Evolutionary conservation across 2,797 vertebrate genomes (phyloP).

Genomic region (Phoebastria nigripes): DNA sequence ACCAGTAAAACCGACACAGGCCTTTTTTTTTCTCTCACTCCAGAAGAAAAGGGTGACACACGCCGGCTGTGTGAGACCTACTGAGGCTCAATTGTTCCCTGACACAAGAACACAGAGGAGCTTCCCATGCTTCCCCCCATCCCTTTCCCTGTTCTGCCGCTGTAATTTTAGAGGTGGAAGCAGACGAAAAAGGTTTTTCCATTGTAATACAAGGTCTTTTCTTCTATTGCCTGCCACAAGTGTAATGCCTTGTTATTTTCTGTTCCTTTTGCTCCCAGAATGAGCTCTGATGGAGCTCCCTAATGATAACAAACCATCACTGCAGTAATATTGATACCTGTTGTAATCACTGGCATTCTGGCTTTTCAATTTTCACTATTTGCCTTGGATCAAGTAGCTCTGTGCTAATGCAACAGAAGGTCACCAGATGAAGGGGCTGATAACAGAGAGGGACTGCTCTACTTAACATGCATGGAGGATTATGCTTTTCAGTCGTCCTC

Average conservation of each 20-base stretch:
- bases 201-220: constrained; percentile 6
- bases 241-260: constrained; percentile 41
- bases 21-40: background rate
- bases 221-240: background rate
- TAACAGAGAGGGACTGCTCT: constrained; percentile 65
- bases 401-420: constrained; percentile 72
- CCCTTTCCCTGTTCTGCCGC: background rate
- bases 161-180: constrained; percentile 33
- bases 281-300: constrained; percentile 61
- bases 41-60: background rate
- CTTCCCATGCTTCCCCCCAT: background rate
- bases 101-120: background rate
- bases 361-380: constrained; percentile 75
- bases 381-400: constrained; percentile 74
- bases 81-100: background rate
- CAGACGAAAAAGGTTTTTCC: constrained; percentile 28
- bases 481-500: constrained; percentile 65
- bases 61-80: fast-evolving
- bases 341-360: constrained; percentile 71
- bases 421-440: constrained; percentile 76
- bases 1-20: background rate
- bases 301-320: constrained; percentile 72
- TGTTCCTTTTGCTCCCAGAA: constrained; percentile 60
- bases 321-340: constrained; percentile 74
- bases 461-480: constrained; percentile 77